phyloP scores from a whole-genome alignment of 2,797 vertebrate genomes.

The Cyprinella venusta region DNA sequence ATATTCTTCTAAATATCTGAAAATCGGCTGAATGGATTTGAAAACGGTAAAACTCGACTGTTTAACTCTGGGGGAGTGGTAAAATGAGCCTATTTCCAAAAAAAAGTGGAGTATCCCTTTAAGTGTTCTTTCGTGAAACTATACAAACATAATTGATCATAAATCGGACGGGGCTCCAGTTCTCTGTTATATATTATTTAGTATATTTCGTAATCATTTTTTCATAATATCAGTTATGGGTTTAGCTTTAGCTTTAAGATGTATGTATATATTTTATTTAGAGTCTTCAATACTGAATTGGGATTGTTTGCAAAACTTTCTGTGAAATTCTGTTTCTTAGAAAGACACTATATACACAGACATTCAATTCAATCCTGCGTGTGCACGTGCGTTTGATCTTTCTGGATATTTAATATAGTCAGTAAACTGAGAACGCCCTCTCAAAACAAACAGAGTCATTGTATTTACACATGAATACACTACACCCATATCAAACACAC shows the following conservation, averaged over 20 bases:
- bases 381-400: slow-evolving; percentile 25
- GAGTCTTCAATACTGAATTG: neutral
- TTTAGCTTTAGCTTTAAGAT: neutral
- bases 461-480: slow-evolving; percentile 35
- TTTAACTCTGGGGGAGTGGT: too few species aligned
- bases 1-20: too few species aligned
- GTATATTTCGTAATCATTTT: neutral
- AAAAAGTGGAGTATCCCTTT: too few species aligned
- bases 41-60: too few species aligned
- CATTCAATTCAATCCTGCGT: neutral
- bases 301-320: neutral
- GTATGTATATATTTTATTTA: neutral
- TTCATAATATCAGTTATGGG: neutral
- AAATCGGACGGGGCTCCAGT: too few species aligned
- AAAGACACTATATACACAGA: neutral
- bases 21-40: too few species aligned
- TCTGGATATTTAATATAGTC: slow-evolving; percentile 48
- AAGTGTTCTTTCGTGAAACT: too few species aligned
- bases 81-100: too few species aligned
- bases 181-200: too few species aligned
- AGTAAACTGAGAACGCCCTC: slow-evolving; percentile 55
- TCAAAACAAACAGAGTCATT: slow-evolving; percentile 50
- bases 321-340: neutral
- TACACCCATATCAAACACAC: slow-evolving; percentile 48
- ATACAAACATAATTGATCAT: too few species aligned